Conservation (phyloP, 2,888 invertebrate species). For the Tipula unca region DNA sequence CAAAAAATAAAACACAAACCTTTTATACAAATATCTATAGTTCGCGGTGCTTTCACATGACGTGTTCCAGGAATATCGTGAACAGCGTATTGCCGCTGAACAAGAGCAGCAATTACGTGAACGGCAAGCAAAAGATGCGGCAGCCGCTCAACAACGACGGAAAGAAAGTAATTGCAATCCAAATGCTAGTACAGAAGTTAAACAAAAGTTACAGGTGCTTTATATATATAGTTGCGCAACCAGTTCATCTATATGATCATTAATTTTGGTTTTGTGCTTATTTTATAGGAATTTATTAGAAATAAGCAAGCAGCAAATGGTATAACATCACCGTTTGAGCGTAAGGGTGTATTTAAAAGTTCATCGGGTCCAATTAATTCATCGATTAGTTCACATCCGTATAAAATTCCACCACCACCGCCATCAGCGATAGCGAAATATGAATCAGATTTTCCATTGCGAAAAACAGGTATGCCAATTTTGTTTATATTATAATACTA, state of each 20-base stretch:
- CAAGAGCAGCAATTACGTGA: conserved; percentile 69
- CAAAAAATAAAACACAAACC: conserved; percentile 25
- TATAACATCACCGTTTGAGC: conserved; percentile 47
- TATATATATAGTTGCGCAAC: conserved; percentile 4
- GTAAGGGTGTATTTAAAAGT: conserved; percentile 56
- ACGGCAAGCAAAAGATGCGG: conserved; percentile 74
- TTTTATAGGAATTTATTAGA: conserved; percentile 63
- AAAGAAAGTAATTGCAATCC: conserved; percentile 94
- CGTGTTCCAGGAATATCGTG: conserved; percentile 69
- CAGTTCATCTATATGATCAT: background rate
- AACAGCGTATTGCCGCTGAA: conserved; percentile 72
- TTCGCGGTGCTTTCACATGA: conserved; percentile 44
- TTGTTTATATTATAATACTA: background rate
- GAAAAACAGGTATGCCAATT: conserved; percentile 74
- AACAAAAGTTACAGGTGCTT: conserved; percentile 80
- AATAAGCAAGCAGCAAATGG: conserved; percentile 71
- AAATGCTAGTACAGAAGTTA: conserved; percentile 92
- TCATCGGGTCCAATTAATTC: conserved; percentile 53
- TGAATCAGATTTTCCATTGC: conserved; percentile 73
- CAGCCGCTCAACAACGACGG: conserved; percentile 63
- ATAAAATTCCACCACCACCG: conserved; percentile 58
- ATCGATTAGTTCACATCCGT: conserved; percentile 56
- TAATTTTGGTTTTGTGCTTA: background rate
- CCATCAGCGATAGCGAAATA: conserved; percentile 43
- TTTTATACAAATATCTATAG: conserved; percentile 36